Evolutionary conservation across 23 tunicate species (phyloP).

Genomic region (Halocynthia aurantium): DNA sequence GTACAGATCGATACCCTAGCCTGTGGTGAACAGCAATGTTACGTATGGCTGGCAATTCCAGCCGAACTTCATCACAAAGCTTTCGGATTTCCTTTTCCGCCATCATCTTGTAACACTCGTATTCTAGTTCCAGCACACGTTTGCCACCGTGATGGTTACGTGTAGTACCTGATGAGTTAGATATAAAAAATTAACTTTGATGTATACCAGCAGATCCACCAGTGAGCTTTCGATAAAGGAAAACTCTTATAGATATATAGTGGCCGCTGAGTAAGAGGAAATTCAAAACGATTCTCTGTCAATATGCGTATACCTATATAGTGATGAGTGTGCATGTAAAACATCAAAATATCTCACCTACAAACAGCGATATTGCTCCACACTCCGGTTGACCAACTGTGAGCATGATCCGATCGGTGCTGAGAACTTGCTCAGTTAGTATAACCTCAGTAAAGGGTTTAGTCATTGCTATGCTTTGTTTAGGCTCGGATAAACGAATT

Average conservation of each 20-base stretch:
- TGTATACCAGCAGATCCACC: not conserved
- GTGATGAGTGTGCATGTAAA: too few species aligned
- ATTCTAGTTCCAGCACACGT: conserved; percentile 46
- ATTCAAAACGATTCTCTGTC: not conserved
- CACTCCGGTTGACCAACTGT: conserved; percentile 1
- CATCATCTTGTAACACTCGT: conserved; percentile 79
- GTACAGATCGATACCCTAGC: conserved; percentile 34
- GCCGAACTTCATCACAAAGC: conserved; percentile 49
- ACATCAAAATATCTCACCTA: not conserved
- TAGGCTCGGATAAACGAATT: too few species aligned
- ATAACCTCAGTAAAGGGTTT: conserved; percentile 11
- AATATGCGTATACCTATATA: too few species aligned
- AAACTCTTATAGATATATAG: not conserved
- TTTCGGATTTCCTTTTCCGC: conserved; percentile 54
- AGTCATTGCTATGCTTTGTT: not conserved
- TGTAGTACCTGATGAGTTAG: conserved; percentile 49
- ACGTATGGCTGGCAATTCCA: conserved; percentile 35
- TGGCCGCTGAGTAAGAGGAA: not conserved
- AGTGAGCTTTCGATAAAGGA: not conserved
- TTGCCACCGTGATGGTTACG: conserved; percentile 58
- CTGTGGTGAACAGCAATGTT: conserved; percentile 69
- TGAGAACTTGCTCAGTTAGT: not conserved
- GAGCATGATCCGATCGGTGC: not conserved
- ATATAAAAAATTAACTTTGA: not conserved
- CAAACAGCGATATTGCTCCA: conserved; percentile 11